Percentiles rank a stretch among this genome's conserved stretches.
These are phyloP conservation scores for Dromas ardeola DNA, from an alignment of 2,113 vertebrate species.

Conservation along the genomic window DNA sequence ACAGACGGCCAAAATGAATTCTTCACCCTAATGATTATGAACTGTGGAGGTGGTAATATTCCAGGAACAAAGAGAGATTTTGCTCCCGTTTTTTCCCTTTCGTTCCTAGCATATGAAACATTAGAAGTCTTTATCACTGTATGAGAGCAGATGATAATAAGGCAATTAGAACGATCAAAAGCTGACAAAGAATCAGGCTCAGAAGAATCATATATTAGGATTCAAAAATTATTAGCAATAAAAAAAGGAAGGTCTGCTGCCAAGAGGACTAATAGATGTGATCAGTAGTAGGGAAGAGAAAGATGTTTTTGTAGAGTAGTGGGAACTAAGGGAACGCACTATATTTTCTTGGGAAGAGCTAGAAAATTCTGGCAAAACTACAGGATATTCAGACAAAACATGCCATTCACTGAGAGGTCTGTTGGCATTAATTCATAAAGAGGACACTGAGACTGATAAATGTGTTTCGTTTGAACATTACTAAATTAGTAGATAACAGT, in stretches of 20 bases:
- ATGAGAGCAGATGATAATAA: constrained; percentile 51
- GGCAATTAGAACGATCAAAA: constrained; percentile 61
- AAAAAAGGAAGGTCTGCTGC: constrained; percentile 1
- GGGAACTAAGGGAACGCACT: not conserved
- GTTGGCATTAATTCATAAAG: not conserved
- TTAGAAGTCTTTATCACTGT: constrained; percentile 37
- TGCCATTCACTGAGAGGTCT: not conserved
- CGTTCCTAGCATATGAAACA: not conserved
- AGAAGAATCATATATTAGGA: constrained; percentile 16
- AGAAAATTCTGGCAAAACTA: not conserved
- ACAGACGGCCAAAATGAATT: constrained; percentile 36
- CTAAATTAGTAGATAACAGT: not conserved
- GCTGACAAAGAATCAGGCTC: not conserved
- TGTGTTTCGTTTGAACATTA: not conserved
- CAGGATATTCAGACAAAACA: not conserved
- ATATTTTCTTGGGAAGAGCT: not conserved
- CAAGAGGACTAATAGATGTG: not conserved
- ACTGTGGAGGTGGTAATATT: constrained; percentile 56
- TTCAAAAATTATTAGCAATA: constrained; percentile 5
- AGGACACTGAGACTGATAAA: not conserved
- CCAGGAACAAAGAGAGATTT: constrained; percentile 31
- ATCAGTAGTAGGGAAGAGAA: not conserved
- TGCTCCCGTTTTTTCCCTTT: constrained; percentile 15
- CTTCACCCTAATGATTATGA: constrained; percentile 49
- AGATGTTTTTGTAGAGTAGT: not conserved